These are phyloP conservation scores for Myiozetetes cayanensis DNA, from an alignment of 2,113 vertebrate species.

Conservation along the genomic window DNA sequence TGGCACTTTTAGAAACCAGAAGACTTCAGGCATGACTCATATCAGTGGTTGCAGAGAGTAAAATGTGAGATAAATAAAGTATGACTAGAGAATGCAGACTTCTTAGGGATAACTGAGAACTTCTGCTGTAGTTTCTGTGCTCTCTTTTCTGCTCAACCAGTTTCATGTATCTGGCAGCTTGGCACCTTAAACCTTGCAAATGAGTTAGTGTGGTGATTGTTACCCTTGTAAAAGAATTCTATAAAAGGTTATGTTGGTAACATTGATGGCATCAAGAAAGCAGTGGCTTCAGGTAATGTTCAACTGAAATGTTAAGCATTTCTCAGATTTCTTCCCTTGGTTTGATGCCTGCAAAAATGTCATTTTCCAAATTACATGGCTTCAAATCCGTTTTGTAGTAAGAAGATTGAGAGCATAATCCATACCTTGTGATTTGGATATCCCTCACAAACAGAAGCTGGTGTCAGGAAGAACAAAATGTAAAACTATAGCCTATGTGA, in stretches of 20 bases:
- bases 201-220: neutral
- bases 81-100: neutral
- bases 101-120: neutral
- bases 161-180: neutral
- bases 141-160: neutral
- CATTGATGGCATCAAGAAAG: neutral
- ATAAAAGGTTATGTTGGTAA: neutral
- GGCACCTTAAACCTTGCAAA: neutral
- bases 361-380: conserved; percentile 4
- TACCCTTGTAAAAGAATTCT: neutral
- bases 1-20: conserved; percentile 39
- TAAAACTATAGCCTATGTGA: neutral
- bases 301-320: neutral
- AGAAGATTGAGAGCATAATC: conserved; percentile 41
- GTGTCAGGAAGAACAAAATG: neutral
- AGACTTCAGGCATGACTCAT: conserved; percentile 25
- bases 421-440: conserved; percentile 45
- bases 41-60: neutral
- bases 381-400: conserved; percentile 32
- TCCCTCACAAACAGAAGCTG: neutral
- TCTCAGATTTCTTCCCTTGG: conserved; percentile 9
- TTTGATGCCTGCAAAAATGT: neutral
- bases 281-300: neutral
- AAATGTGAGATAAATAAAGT: conserved; percentile 30
- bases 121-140: neutral